phyloP scores from a whole-genome alignment of 2,113 vertebrate species.

The Empidonax traillii region DNA sequence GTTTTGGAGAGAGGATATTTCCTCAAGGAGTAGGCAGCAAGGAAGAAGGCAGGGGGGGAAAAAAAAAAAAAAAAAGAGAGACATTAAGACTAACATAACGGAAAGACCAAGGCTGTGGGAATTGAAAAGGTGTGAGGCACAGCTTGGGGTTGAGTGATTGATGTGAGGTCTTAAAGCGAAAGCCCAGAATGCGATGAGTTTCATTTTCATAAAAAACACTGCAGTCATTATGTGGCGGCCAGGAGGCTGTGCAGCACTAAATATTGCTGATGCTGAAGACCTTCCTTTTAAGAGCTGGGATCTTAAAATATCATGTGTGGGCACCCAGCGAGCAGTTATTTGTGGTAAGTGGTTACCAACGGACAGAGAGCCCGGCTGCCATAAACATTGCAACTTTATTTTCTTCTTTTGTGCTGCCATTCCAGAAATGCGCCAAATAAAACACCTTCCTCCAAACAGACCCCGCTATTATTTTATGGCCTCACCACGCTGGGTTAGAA shows the following conservation, averaged over 20 bases:
- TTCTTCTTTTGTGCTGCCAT: constrained; percentile 22
- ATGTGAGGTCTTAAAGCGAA: constrained; percentile 49
- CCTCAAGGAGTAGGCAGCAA: background rate
- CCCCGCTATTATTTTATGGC: background rate
- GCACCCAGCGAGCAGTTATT: constrained; percentile 54
- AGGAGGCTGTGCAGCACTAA: constrained; percentile 25
- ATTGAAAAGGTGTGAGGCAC: background rate
- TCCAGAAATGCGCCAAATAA: constrained; percentile 36
- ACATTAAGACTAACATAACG: background rate
- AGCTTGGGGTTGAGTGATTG: constrained; percentile 23
- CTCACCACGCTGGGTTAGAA: constrained; percentile 14
- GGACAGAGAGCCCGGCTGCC: constrained; percentile 28
- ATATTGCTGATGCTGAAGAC: constrained; percentile 41
- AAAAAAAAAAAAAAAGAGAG: background rate
- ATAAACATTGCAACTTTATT: constrained; percentile 32
- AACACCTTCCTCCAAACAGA: constrained; percentile 45
- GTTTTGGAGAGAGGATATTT: background rate
- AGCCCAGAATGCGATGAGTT: constrained; percentile 40
- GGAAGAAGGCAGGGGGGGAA: background rate
- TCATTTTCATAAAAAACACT: constrained; percentile 59
- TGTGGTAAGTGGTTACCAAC: constrained; percentile 46
- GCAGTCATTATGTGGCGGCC: constrained; percentile 42
- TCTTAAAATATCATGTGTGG: constrained; percentile 54
- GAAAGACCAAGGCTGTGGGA: background rate
- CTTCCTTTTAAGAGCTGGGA: constrained; percentile 25